Evolutionary conservation across 2,113 vertebrate species (phyloP).

Genomic region (Myodes glareolus): DNA sequence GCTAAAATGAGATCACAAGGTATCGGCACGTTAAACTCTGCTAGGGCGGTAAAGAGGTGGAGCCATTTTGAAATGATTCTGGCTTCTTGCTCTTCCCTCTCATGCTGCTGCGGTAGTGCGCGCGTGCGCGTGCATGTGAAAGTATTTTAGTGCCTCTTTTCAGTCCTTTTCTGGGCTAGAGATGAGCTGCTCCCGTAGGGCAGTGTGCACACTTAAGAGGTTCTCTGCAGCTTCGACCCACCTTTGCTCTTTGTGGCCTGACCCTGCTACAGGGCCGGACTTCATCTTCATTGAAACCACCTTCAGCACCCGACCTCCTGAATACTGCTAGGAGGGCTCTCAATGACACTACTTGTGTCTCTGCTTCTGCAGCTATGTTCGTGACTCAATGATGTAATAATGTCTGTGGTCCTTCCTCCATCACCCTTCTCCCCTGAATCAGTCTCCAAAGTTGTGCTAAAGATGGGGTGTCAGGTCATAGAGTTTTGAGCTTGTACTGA

Average conservation of each 20-base stretch:
- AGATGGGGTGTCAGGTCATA: not conserved
- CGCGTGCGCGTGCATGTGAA: not conserved
- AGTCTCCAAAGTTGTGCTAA: not conserved
- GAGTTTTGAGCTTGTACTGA: slow-evolving; percentile 58
- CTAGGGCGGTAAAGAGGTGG: not conserved
- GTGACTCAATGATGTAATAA: not conserved
- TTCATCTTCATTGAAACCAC: slow-evolving; percentile 14
- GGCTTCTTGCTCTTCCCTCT: not conserved
- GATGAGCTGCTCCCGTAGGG: not conserved
- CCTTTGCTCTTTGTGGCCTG: not conserved
- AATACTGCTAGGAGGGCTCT: slow-evolving; percentile 57
- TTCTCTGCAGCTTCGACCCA: not conserved
- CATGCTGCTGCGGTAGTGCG: no score
- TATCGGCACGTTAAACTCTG: slow-evolving; percentile 2
- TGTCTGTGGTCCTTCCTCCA: not conserved
- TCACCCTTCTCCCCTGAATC: rapidly evolving
- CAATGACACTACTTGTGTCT: not conserved
- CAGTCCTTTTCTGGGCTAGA: not conserved
- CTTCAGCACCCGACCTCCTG: not conserved
- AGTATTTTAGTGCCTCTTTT: not conserved
- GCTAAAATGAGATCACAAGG: not conserved
- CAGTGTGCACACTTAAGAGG: not conserved
- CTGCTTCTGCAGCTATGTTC: slow-evolving; percentile 2
- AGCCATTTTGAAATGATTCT: slow-evolving; percentile 37
- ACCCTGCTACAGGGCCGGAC: not conserved